Conservation (phyloP, 2,888 invertebrate genomes). For the Sympetrum striolatum region DNA sequence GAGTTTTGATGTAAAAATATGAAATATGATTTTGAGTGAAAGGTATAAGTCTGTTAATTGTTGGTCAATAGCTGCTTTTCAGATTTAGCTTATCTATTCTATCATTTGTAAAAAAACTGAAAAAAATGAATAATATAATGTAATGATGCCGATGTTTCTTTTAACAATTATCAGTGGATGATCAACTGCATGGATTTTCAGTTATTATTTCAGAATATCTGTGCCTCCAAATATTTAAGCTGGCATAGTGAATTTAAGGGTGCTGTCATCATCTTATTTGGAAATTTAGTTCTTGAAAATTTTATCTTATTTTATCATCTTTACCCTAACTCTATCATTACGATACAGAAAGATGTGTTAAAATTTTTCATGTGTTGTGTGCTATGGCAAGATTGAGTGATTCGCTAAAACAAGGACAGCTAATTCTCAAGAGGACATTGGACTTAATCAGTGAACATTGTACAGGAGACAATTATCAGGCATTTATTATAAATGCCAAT, state of each 20-base stretch:
- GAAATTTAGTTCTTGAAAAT: neutral
- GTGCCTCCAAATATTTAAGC: neutral
- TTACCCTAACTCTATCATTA: neutral
- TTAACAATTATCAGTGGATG: neutral
- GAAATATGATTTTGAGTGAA: slow-evolving; percentile 10
- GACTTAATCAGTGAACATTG: slow-evolving; percentile 1
- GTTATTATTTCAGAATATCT: neutral
- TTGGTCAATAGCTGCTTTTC: slow-evolving; percentile 33
- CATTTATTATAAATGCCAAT: slow-evolving; percentile 1
- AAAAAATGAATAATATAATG: slow-evolving; percentile 9
- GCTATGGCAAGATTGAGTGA: slow-evolving; percentile 12
- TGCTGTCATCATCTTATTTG: slow-evolving; percentile 4
- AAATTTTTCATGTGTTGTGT: slow-evolving; percentile 7
- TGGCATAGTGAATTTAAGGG: slow-evolving; percentile 1
- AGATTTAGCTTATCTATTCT: slow-evolving; percentile 30
- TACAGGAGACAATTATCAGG: slow-evolving; percentile 3
- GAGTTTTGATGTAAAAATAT: slow-evolving; percentile 18
- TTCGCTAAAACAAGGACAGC: neutral
- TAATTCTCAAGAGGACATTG: neutral
- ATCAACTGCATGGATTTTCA: neutral
- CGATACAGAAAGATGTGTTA: neutral
- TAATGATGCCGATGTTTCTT: slow-evolving; percentile 14
- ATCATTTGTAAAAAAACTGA: slow-evolving; percentile 30
- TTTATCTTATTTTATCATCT: slow-evolving; percentile 7
- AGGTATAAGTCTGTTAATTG: slow-evolving; percentile 32